Evolutionary conservation across 2,797 vertebrate species (phyloP).

Genomic region (Numenius phaeopus): DNA sequence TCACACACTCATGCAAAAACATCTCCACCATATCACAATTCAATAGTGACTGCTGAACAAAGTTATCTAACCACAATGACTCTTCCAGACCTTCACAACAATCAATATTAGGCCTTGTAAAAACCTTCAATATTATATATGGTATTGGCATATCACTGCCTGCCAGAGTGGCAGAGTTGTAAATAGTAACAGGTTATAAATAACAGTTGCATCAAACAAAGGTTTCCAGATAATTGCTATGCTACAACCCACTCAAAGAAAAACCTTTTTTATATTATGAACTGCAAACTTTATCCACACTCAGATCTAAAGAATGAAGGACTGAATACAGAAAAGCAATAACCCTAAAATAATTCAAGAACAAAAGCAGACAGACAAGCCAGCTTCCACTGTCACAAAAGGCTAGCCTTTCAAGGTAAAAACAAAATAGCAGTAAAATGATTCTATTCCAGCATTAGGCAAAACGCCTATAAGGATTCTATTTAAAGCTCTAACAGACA

Average conservation of each 20-base stretch:
- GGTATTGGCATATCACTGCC: background rate
- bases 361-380: background rate
- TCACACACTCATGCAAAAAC: background rate
- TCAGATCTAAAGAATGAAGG: background rate
- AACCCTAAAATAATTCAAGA: background rate
- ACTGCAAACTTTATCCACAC: background rate
- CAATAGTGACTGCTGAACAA: background rate
- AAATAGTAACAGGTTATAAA: conserved; percentile 27
- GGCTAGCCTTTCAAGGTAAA: background rate
- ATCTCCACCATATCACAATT: background rate
- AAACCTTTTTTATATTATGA: background rate
- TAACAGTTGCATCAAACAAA: background rate
- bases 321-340: background rate
- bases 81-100: background rate
- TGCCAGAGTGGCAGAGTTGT: background rate
- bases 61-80: background rate
- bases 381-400: background rate
- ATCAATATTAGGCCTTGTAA: background rate
- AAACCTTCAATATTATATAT: background rate
- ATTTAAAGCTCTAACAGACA: background rate
- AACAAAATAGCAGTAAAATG: background rate
- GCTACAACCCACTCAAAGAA: background rate
- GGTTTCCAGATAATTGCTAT: background rate
- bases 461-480: background rate
- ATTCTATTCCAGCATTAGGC: background rate